These are phyloP conservation scores for Pemphredon lugubris DNA, from an alignment of 2,888 invertebrate species.

Conservation along the genomic window DNA sequence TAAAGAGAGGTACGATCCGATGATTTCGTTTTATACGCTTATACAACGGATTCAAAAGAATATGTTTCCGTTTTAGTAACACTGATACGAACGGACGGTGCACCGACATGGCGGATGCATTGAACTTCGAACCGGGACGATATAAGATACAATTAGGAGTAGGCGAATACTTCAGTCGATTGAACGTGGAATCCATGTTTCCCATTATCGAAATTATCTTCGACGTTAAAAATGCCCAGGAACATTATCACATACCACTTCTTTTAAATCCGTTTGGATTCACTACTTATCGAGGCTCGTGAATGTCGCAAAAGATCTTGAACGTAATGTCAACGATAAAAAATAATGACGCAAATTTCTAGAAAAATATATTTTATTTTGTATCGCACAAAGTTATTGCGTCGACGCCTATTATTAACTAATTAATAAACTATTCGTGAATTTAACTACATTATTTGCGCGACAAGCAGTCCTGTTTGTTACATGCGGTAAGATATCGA, in stretches of 20 bases:
- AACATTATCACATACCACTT: slow-evolving; percentile 89
- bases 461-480: too few relatives aligned
- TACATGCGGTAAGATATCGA: too few relatives aligned
- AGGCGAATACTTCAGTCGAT: slow-evolving; percentile 85
- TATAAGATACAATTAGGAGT: slow-evolving; percentile 89
- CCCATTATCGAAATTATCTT: slow-evolving; percentile 89
- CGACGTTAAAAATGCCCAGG: slow-evolving; percentile 83
- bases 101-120: slow-evolving; percentile 83
- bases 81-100: slow-evolving; percentile 83
- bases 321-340: not conserved
- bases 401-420: not conserved
- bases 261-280: slow-evolving; percentile 88
- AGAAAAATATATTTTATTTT: slow-evolving; percentile 25
- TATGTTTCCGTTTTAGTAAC: not conserved
- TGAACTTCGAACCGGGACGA: slow-evolving; percentile 83
- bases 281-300: slow-evolving; percentile 88
- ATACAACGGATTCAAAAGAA: not conserved
- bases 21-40: too few relatives aligned
- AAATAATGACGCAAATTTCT: not conserved
- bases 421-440: not conserved
- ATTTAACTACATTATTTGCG: not conserved
- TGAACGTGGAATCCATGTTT: slow-evolving; percentile 85
- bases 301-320: slow-evolving; percentile 58
- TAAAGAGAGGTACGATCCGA: slow-evolving; percentile 56
- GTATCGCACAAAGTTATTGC: not conserved